Evolutionary conservation across 92 coral and sea anemone genomes (phyloP).

Genomic region (Chrysogorgia sp.): DNA sequence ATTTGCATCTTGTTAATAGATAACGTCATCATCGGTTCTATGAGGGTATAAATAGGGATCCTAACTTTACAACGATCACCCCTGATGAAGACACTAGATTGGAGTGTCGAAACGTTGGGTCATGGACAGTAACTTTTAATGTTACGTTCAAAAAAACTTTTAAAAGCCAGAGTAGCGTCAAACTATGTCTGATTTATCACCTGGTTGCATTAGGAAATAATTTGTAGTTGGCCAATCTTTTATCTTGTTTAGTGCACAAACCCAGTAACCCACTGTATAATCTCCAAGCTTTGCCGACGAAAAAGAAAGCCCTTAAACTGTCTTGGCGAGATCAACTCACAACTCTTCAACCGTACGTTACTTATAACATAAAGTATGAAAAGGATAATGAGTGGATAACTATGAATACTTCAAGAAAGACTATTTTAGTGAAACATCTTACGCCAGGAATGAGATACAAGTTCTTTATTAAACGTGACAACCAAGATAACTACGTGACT

Average conservation of each 20-base stretch:
- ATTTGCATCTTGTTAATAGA: too few species aligned
- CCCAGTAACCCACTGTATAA: background rate
- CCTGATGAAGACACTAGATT: too few species aligned
- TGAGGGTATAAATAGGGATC: too few species aligned
- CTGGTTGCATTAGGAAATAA: too few species aligned
- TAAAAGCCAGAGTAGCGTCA: too few species aligned
- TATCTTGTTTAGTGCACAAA: conserved; percentile 11
- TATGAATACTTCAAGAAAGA: conserved; percentile 30
- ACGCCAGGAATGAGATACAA: conserved; percentile 73
- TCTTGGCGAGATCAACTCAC: conserved; percentile 16
- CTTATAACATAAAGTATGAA: conserved; percentile 19
- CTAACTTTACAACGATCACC: too few species aligned
- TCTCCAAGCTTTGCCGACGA: conserved; percentile 8
- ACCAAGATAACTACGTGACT: conserved; percentile 62
- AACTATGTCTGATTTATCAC: too few species aligned
- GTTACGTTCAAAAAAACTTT: too few species aligned
- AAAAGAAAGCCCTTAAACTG: conserved; percentile 13
- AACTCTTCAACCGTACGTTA: background rate
- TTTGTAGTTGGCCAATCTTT: background rate
- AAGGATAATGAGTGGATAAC: conserved; percentile 9
- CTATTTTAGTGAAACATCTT: conserved; percentile 66
- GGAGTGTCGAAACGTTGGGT: too few species aligned
- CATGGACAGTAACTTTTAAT: too few species aligned
- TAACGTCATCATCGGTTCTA: too few species aligned
- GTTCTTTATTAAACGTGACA: conserved; percentile 71